A percentile compares a stretch with the other conserved stretches of the same genome.
These are phyloP conservation scores for Acanthosepion pharaonis DNA, from an alignment of 2,888 invertebrate species.

Conservation along the genomic window DNA sequence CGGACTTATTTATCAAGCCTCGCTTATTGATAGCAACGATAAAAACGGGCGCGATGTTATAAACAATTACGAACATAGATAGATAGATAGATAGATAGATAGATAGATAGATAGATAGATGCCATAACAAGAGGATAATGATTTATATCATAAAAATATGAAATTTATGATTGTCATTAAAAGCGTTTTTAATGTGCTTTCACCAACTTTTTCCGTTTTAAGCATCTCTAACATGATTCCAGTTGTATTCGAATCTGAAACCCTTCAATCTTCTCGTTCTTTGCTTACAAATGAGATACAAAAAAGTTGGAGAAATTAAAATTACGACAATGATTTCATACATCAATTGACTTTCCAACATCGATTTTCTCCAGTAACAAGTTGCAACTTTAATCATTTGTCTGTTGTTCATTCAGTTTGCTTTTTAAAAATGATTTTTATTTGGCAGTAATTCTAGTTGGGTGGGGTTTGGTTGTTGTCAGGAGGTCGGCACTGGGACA, in stretches of 20 bases:
- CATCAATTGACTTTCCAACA: background rate
- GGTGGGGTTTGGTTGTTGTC: background rate
- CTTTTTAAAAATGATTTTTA: background rate
- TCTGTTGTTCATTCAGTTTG: background rate
- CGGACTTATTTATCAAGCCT: too few species aligned
- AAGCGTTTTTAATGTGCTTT: too few species aligned
- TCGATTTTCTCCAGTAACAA: background rate
- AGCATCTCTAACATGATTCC: too few species aligned
- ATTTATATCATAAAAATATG: background rate
- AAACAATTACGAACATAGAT: too few species aligned
- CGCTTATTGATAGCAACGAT: too few species aligned
- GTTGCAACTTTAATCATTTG: background rate
- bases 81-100: background rate
- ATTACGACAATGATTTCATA: background rate
- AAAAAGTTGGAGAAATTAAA: background rate
- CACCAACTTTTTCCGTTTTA: background rate
- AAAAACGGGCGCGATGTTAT: too few species aligned
- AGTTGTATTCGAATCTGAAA: background rate
- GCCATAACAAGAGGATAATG: background rate
- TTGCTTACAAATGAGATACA: background rate
- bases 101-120: background rate
- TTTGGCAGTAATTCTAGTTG: background rate
- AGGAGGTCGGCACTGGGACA: background rate
- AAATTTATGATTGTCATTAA: background rate
- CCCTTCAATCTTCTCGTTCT: background rate